Percentiles rank a stretch among this genome's conserved stretches.
phyloP scores from a whole-genome alignment of 2,797 vertebrate genomes.

The Sitta carolinensis region DNA sequence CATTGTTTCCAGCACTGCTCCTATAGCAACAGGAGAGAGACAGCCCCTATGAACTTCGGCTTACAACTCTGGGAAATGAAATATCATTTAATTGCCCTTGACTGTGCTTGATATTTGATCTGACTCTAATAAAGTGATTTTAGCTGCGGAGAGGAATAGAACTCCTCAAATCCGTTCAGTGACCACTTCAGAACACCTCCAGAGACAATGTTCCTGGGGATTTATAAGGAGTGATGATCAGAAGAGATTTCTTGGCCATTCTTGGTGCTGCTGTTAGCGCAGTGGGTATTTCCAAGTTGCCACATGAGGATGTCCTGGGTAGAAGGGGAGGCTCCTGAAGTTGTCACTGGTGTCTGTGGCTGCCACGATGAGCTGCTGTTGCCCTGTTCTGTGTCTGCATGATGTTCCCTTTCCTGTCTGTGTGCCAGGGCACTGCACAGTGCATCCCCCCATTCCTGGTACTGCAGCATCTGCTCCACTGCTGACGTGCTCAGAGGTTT shows the following conservation, averaged over 20 bases:
- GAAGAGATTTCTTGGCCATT: not conserved
- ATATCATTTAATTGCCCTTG: conserved; percentile 22
- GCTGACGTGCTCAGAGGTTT: not conserved
- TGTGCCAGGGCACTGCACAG: not conserved
- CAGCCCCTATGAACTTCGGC: not conserved
- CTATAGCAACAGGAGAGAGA: not conserved
- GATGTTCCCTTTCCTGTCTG: not conserved
- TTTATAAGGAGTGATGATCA: not conserved
- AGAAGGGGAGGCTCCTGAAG: not conserved
- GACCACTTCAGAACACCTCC: not conserved
- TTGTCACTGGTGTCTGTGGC: not conserved
- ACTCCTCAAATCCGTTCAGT: not conserved
- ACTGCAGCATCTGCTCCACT: rapidly evolving
- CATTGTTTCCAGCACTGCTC: not conserved
- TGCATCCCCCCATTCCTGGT: not conserved
- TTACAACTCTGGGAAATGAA: not conserved
- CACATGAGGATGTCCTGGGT: not conserved
- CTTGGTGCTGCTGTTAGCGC: rapidly evolving
- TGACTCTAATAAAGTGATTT: not conserved
- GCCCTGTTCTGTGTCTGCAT: rapidly evolving
- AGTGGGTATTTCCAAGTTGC: not conserved
- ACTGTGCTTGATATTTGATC: conserved; percentile 35
- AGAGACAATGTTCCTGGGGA: rapidly evolving
- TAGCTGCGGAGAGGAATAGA: not conserved
- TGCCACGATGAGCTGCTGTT: not conserved